These are phyloP conservation scores for Lysandra bellargus DNA, from an alignment of 2,888 invertebrate species.

Conservation along the genomic window DNA sequence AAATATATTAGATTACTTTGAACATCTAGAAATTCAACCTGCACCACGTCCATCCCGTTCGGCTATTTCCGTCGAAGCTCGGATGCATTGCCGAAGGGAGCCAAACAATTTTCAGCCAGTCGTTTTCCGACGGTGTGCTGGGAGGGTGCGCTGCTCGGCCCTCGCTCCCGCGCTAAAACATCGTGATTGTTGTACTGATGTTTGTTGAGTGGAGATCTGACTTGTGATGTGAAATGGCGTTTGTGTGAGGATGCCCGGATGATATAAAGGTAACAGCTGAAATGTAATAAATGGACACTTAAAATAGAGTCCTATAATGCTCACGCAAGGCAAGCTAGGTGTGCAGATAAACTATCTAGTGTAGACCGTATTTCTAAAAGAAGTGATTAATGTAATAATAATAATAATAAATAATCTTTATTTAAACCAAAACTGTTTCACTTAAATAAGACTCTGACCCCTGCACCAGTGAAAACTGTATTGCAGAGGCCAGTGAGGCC, in stretches of 20 bases:
- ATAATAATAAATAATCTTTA: no score
- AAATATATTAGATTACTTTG: background rate
- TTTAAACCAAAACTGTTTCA: no score
- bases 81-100: slow-evolving; percentile 80
- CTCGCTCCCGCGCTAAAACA: slow-evolving; percentile 64
- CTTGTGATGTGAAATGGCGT: slow-evolving; percentile 55
- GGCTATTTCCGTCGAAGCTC: slow-evolving; percentile 74
- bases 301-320: background rate
- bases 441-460: no score
- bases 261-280: background rate
- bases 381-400: no score
- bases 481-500: no score
- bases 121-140: slow-evolving; percentile 65
- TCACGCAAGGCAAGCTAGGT: background rate
- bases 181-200: slow-evolving; percentile 73
- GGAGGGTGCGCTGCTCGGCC: slow-evolving; percentile 61
- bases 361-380: no score
- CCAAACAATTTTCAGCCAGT: slow-evolving; percentile 77
- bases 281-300: background rate
- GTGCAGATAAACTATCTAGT: no score
- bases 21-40: background rate
- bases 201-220: slow-evolving; percentile 66
- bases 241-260: slow-evolving; percentile 29
- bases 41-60: slow-evolving; percentile 63
- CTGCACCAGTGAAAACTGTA: no score